Evolutionary conservation across 2,888 invertebrate genomes (phyloP), one percentile per base, ranked within the genome.

Genomic region (Synergus japonicus): DNA sequence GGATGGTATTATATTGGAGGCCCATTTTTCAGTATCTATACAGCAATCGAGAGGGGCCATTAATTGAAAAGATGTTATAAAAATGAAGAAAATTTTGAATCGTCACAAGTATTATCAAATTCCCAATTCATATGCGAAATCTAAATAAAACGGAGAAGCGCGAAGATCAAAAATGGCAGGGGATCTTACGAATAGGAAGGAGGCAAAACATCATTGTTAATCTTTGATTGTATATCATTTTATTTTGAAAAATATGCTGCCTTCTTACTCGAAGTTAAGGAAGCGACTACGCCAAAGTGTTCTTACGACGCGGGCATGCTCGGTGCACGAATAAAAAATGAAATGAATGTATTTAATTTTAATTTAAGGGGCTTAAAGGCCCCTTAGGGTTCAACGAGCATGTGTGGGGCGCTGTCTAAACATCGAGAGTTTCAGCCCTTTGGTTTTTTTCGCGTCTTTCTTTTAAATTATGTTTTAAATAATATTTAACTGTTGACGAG

Each of bases 1-100:
- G 73, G 73, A 73, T 73, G 73, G 73, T 73, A 73, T 73, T 73
- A 73, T 73, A 73, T 73, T 73, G 73, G 49, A 37, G 73, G 73
- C 73, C 73, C 73, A 73, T 73, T 54, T 73, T 73, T 73, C 22
- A 73, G 54, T 54, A 73, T 73, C 54, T 73, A 73, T 73, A 73
- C 54, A 54, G 41, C 15, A 73, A 73, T 58, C 73, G 63, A 63
- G 54, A n/a, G 73, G 54, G 73, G 73, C 73, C 73, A 73, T 54
- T 22, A 58, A 54, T 41, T 54, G 37, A 58, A 54, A 73, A 10
- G 1, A 22, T 4, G 54, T 58, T 73, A 37, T 10, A 54, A 73
- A 37, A 73, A 73, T 73, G 54, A 73, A 54, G 15, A 41, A 54
- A 37, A 54, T 37, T 67, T 54, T 15, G 49, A 29, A 54, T 41